Evolutionary conservation across 2,888 invertebrate genomes (phyloP).

Genomic region (Dascillus cervinus): DNA sequence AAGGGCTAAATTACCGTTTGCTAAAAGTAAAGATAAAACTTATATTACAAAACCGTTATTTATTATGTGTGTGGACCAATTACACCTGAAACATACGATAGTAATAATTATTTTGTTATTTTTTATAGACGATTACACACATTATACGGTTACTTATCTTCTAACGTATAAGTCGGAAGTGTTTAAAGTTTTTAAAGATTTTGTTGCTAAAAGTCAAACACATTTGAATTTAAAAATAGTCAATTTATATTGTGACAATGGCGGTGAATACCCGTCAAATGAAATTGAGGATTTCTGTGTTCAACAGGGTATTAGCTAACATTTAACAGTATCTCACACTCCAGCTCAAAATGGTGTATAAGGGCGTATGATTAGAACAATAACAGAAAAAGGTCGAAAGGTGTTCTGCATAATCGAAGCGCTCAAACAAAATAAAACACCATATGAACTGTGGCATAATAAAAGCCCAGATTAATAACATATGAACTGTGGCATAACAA

Average conservation of each 20-base stretch:
- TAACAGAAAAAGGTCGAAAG: constrained; percentile 7
- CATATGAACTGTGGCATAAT: no score
- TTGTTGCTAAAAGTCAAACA: constrained; percentile 4
- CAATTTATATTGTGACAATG: constrained; percentile 12
- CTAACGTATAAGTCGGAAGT: constrained; percentile 8
- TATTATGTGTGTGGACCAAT: no score
- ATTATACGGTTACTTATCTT: no score
- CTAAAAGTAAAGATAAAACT: no score
- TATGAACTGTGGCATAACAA: no score
- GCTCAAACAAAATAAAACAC: constrained; percentile 11
- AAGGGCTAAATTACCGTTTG: no score
- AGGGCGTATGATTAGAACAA: constrained; percentile 9
- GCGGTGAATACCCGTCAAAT: constrained; percentile 8
- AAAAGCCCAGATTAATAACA: no score
- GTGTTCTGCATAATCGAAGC: constrained; percentile 19
- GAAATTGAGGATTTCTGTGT: constrained; percentile 10
- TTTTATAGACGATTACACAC: no score
- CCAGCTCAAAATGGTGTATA: constrained; percentile 11
- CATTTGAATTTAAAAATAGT: constrained; percentile 8
- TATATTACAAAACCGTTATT: no score
- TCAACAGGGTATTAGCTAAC: constrained; percentile 12
- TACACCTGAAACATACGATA: no score
- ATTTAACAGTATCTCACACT: constrained; percentile 12
- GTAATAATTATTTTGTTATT: no score
- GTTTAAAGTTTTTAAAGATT: constrained; percentile 13